These are phyloP conservation scores for Sialis lutaria DNA, from an alignment of 2,888 invertebrate genomes.

Conservation along the genomic window DNA sequence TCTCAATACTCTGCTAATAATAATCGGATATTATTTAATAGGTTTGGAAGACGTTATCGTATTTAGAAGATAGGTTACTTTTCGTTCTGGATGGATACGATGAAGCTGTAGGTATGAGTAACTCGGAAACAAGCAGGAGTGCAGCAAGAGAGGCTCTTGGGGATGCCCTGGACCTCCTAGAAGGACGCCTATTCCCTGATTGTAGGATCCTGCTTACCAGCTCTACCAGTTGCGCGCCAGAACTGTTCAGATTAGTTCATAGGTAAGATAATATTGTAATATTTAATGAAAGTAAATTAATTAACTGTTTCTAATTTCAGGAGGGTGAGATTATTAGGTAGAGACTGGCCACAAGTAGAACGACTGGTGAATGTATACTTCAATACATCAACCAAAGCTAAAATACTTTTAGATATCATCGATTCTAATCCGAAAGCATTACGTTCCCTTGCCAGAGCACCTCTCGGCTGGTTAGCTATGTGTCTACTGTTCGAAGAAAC, in stretches of 20 bases:
- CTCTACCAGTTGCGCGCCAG: conserved; percentile 22
- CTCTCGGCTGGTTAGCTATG: conserved; percentile 32
- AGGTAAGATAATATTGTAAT: too few relatives aligned
- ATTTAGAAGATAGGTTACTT: conserved; percentile 28
- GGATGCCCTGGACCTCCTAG: conserved; percentile 31
- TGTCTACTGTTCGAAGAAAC: conserved; percentile 31
- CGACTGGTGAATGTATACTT: conserved; percentile 29
- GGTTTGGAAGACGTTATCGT: conserved; percentile 26
- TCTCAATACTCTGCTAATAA: too few relatives aligned
- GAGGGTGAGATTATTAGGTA: conserved; percentile 28
- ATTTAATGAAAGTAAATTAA: too few relatives aligned
- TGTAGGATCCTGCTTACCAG: conserved; percentile 32
- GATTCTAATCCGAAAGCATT: conserved; percentile 23
- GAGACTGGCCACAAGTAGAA: conserved; percentile 30
- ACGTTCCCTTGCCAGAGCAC: conserved; percentile 28
- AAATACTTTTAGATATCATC: conserved; percentile 24
- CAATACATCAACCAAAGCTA: conserved; percentile 25
- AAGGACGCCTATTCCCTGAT: conserved; percentile 33
- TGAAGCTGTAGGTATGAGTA: conserved; percentile 22
- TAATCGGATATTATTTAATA: conserved; percentile 14
- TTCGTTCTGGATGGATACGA: conserved; percentile 35
- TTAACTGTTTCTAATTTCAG: too few relatives aligned
- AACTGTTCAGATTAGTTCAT: conserved; percentile 27
- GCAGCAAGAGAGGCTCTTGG: conserved; percentile 24
- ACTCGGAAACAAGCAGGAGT: conserved; percentile 19